phyloP scores from a whole-genome alignment of 2,113 vertebrate species.

The Corynorhinus townsendii region DNA sequence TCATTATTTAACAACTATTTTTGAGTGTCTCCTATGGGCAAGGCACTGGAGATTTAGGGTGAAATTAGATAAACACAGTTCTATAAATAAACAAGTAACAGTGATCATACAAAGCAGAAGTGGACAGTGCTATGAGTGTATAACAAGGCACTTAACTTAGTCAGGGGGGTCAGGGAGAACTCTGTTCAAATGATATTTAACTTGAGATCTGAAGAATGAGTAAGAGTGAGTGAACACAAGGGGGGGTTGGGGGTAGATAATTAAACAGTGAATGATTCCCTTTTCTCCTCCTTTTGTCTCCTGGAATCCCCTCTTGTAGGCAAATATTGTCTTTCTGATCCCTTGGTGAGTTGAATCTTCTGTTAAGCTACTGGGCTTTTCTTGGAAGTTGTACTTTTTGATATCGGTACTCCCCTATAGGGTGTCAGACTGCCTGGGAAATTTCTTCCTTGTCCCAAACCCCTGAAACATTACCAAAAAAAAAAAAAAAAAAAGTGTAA shows the following conservation, averaged over 20 bases:
- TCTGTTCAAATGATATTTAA: neutral
- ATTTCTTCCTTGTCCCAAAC: neutral
- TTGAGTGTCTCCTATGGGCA: neutral
- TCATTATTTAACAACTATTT: neutral
- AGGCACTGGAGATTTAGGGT: neutral
- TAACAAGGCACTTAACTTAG: neutral
- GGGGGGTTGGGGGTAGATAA: neutral
- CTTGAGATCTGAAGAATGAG: neutral
- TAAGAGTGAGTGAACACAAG: neutral
- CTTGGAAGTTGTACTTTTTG: neutral
- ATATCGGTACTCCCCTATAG: neutral
- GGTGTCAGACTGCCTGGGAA: neutral
- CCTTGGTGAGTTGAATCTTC: neutral
- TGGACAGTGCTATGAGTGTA: neutral
- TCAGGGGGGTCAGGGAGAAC: neutral
- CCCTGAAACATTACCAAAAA: neutral
- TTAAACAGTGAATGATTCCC: neutral
- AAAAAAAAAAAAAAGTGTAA: too few relatives aligned
- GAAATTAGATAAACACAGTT: neutral
- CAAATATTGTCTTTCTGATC: conserved; percentile 2
- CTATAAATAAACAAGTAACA: neutral
- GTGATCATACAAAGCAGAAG: neutral
- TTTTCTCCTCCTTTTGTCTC: neutral
- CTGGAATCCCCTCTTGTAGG: neutral
- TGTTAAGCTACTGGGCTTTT: neutral